These are phyloP conservation scores for Ginglymostoma cirratum DNA, from an alignment of 2,113 vertebrate species.

Conservation along the genomic window DNA sequence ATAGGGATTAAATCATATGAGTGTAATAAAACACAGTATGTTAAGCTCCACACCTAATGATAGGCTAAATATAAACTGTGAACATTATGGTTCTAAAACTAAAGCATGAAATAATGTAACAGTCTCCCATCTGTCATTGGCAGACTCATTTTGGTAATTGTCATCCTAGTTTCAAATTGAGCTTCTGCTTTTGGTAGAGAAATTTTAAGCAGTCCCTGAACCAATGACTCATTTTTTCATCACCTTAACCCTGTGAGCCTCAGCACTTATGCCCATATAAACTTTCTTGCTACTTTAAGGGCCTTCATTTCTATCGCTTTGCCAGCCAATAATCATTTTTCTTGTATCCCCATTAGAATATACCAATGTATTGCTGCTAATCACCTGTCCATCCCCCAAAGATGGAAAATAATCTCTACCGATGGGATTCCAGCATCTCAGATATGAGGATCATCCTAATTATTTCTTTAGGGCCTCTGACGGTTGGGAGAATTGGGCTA, in stretches of 20 bases:
- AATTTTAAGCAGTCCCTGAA: slow-evolving; percentile 28
- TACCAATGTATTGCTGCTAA: neutral
- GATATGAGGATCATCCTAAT: neutral
- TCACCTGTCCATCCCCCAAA: neutral
- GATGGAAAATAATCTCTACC: neutral
- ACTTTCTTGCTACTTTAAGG: neutral
- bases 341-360: slow-evolving; percentile 2
- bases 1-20: slow-evolving; percentile 27
- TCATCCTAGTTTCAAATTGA: slow-evolving; percentile 34
- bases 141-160: slow-evolving; percentile 27
- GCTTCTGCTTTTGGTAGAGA: slow-evolving; percentile 28
- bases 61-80: slow-evolving; percentile 36
- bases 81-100: slow-evolving; percentile 36
- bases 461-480: neutral
- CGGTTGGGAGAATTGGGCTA: too few species aligned
- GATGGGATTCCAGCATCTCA: neutral
- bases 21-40: slow-evolving; percentile 26
- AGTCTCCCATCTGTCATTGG: slow-evolving; percentile 38
- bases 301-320: neutral
- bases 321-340: neutral
- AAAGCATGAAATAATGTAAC: slow-evolving; percentile 37
- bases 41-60: slow-evolving; percentile 35
- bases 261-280: neutral
- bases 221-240: neutral
- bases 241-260: neutral